phyloP scores from a whole-genome alignment of 2,797 vertebrate genomes.

The Trachops cirrhosus region DNA sequence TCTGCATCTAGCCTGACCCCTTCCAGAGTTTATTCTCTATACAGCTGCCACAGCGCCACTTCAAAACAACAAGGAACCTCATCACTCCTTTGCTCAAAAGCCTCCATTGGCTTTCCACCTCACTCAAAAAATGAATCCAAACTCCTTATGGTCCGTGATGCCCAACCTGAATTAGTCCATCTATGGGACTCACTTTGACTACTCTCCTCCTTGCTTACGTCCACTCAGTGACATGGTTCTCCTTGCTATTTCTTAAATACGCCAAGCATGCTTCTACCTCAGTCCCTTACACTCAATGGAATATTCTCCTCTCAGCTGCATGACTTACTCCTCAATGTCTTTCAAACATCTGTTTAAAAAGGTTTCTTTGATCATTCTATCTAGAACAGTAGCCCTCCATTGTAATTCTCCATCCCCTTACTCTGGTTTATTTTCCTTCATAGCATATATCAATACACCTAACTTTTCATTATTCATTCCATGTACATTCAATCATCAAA shows the following conservation, averaged over 20 bases:
- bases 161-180: background rate
- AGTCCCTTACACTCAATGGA: background rate
- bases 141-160: background rate
- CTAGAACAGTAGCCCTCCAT: background rate
- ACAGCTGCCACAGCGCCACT: background rate
- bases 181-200: background rate
- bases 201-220: background rate
- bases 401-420: background rate
- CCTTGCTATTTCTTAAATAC: background rate
- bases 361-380: background rate
- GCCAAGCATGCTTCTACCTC: background rate
- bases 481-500: background rate
- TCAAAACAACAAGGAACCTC: background rate
- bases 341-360: conserved; percentile 23
- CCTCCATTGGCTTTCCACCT: background rate
- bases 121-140: background rate
- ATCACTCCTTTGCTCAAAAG: background rate
- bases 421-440: background rate
- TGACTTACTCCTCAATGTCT: background rate
- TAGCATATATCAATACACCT: background rate
- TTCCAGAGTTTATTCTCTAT: background rate
- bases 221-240: background rate
- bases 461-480: background rate
- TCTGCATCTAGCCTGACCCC: background rate
- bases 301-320: background rate